Evolutionary conservation across 2,888 invertebrate species (phyloP).

Genomic region (Hanleya hanleyi): DNA sequence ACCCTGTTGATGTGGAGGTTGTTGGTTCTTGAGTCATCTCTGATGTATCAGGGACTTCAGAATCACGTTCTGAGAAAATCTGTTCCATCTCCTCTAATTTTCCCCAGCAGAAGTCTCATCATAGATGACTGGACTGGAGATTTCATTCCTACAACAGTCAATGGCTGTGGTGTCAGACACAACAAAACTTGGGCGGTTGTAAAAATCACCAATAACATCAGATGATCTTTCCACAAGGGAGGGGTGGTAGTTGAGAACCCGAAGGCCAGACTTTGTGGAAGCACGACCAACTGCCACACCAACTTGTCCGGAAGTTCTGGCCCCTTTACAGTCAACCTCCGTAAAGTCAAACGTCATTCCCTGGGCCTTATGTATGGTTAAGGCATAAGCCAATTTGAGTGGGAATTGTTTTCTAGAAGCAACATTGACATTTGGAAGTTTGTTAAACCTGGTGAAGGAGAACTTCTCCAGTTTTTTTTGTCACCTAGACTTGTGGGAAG

Average conservation of each 20-base stretch:
- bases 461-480: not conserved
- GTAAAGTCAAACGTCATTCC: conserved; percentile 11
- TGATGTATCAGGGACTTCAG: not conserved
- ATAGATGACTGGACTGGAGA: not conserved
- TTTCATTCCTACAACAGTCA: no score
- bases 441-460: not conserved
- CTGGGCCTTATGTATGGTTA: conserved; percentile 15
- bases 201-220: not conserved
- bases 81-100: not conserved
- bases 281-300: conserved; percentile 15
- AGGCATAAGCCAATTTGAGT: conserved; percentile 8
- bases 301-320: conserved; percentile 1
- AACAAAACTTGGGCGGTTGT: not conserved
- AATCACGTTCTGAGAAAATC: not conserved
- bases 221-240: not conserved
- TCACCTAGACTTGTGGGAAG: not conserved
- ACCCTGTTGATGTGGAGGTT: not conserved
- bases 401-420: conserved; percentile 10
- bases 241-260: conserved; percentile 1
- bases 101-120: not conserved
- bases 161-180: not conserved
- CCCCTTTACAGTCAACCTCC: conserved; percentile 4
- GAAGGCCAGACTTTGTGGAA: not conserved
- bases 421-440: not conserved
- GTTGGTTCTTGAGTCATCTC: not conserved